Evolutionary conservation across 2,888 invertebrate genomes (phyloP).

Genomic region (Drosophila koepferae): DNA sequence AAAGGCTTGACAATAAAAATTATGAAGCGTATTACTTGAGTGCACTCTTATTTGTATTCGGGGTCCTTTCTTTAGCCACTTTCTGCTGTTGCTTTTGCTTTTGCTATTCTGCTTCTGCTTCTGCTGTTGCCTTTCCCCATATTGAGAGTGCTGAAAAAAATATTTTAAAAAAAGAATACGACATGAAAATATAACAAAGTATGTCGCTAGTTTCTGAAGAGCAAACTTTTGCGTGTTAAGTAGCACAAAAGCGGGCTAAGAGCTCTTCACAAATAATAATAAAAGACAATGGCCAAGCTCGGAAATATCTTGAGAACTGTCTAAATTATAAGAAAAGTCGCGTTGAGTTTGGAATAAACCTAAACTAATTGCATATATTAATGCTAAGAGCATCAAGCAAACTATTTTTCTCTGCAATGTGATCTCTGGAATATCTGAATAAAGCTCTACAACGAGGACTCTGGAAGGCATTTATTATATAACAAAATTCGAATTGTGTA

Average conservation of each 20-base stretch:
- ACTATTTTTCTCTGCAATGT: background rate
- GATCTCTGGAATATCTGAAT: background rate
- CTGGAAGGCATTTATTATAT: background rate
- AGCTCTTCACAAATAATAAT: conserved; percentile 51
- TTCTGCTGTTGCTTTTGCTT: conserved; percentile 31
- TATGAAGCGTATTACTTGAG: conserved; percentile 83
- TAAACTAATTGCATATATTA: conserved; percentile 3
- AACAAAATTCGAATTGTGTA: no score
- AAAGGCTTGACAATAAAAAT: conserved; percentile 82
- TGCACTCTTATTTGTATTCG: conserved; percentile 75
- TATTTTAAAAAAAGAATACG: conserved; percentile 24
- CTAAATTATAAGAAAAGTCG: background rate
- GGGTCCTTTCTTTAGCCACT: conserved; percentile 57
- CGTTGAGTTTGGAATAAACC: background rate
- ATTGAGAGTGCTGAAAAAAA: background rate
- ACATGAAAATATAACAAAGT: conserved; percentile 62
- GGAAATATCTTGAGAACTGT: background rate
- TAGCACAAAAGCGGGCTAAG: conserved; percentile 64
- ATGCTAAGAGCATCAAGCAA: background rate
- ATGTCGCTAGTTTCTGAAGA: conserved; percentile 77
- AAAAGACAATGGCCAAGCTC: conserved; percentile 5
- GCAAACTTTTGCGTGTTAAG: conserved; percentile 76
- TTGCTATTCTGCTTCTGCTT: background rate
- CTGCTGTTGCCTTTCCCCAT: background rate
- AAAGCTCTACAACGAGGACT: accelerated